These are phyloP conservation scores for Zosterops hypoxanthus DNA, from an alignment of 2,113 vertebrate species.

Conservation along the genomic window DNA sequence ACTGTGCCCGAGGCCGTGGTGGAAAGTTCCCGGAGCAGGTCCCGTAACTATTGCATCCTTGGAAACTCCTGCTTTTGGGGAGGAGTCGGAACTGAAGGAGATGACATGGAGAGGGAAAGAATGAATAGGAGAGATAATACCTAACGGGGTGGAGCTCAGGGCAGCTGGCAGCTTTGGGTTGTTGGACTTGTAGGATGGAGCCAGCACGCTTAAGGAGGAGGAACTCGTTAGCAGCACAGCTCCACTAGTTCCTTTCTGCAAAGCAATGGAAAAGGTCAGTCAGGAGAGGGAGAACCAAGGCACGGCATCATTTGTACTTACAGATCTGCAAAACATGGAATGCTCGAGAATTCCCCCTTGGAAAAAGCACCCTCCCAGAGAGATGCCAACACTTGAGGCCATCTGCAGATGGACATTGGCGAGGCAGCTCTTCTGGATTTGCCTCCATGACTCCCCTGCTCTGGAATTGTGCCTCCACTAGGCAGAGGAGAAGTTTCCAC, in stretches of 20 bases:
- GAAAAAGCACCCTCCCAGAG: background rate
- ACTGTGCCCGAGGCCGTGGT: conserved; percentile 84
- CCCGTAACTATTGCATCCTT: conserved; percentile 82
- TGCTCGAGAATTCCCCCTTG: background rate
- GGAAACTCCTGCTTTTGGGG: conserved; percentile 74
- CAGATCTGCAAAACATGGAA: background rate
- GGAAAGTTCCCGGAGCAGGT: conserved; percentile 82
- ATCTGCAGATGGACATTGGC: background rate
- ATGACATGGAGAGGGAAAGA: conserved; percentile 78
- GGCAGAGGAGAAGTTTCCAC: background rate
- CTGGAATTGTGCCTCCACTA: background rate
- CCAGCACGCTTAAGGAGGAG: conserved; percentile 78
- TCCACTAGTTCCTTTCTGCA: conserved; percentile 80
- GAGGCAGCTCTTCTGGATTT: background rate
- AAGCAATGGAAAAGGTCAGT: conserved; percentile 37
- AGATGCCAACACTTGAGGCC: background rate
- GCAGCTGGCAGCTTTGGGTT: conserved; percentile 76
- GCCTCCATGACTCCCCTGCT: background rate
- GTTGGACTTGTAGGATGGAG: conserved; percentile 79
- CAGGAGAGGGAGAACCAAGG: background rate
- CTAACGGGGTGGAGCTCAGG: conserved; percentile 73
- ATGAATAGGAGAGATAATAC: conserved; percentile 77
- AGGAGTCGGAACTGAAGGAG: conserved; percentile 78
- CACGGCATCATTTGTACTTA: background rate
- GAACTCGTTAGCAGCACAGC: conserved; percentile 78